These are phyloP conservation scores for Masticophis lateralis DNA, from an alignment of 2,797 vertebrate species.

Conservation along the genomic window DNA sequence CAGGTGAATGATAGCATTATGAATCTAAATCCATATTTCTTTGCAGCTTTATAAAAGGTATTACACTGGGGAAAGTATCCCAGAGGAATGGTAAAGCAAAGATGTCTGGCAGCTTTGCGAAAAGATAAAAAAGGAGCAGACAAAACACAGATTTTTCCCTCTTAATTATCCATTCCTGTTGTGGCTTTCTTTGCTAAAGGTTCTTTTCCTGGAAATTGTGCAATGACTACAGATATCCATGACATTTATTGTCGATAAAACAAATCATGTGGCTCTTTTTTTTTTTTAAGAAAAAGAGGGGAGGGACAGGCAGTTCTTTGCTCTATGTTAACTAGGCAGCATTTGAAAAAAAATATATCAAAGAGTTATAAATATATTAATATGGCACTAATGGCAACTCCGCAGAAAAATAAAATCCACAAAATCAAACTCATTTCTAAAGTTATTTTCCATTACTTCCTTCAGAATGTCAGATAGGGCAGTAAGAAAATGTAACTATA, in stretches of 20 bases:
- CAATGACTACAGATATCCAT: neutral
- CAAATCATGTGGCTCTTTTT: neutral
- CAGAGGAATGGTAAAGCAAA: slow-evolving; percentile 9
- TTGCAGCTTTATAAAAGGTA: neutral
- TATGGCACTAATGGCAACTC: neutral
- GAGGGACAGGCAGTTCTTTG: neutral
- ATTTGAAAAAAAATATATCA: neutral
- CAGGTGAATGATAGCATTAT: neutral
- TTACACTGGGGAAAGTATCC: neutral
- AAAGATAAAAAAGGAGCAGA: neutral
- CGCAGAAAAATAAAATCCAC: slow-evolving; percentile 15
- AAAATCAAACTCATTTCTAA: neutral
- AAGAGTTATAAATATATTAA: neutral
- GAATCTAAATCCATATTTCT: neutral
- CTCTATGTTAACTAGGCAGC: slow-evolving; percentile 5
- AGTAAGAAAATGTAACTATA: neutral
- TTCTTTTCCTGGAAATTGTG: neutral
- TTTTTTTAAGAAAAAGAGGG: neutral
- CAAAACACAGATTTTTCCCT: neutral
- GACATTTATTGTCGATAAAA: neutral
- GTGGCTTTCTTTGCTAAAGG: neutral
- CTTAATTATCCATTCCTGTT: neutral
- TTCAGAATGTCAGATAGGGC: neutral
- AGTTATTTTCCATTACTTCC: neutral
- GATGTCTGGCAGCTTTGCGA: neutral